These are phyloP conservation scores for Drosophila malerkotliana DNA, from an alignment of 1,140 invertebrate genomes.

Conservation along the genomic window DNA sequence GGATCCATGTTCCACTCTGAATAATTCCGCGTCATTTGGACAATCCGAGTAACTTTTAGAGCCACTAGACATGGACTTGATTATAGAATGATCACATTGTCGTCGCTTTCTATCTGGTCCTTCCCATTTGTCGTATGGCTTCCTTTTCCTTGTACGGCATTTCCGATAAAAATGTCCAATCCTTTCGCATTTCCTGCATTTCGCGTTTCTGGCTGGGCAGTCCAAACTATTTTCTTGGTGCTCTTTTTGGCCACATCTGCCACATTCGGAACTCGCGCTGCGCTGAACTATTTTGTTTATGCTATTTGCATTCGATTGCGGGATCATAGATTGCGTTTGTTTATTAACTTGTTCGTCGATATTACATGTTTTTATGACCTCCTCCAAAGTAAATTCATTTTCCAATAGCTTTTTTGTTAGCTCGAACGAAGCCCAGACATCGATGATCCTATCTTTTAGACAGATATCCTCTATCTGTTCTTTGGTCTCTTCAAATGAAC, in stretches of 20 bases:
- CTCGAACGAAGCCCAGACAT: too few species aligned
- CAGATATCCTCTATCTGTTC: slow-evolving; percentile 13
- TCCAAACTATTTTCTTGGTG: background rate
- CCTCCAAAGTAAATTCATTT: too few species aligned
- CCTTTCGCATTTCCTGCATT: too few species aligned
- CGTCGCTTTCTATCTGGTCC: background rate
- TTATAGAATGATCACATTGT: slow-evolving; percentile 1
- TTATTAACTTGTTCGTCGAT: too few species aligned
- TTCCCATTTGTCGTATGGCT: too few species aligned
- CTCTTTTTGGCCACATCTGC: background rate
- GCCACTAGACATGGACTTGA: too few species aligned
- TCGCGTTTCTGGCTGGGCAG: too few species aligned
- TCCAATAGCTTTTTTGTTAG: too few species aligned
- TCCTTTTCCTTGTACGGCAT: too few species aligned
- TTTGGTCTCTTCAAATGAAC: slow-evolving; percentile 13
- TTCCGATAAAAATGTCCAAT: too few species aligned
- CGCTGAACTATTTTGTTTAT: slow-evolving; percentile 11
- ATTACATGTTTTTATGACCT: too few species aligned
- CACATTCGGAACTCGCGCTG: background rate
- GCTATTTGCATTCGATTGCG: slow-evolving; percentile 1
- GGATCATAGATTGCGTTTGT: slow-evolving; percentile 2
- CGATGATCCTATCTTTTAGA: slow-evolving; percentile 4
- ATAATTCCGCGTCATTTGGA: slow-evolving; percentile 1
- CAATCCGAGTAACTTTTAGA: background rate
- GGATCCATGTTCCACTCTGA: background rate